Percentiles rank a stretch among this genome's conserved stretches.
phyloP scores from a whole-genome alignment of 64 coral and sea anemone genomes.

The Astreopora myriophthalma region DNA sequence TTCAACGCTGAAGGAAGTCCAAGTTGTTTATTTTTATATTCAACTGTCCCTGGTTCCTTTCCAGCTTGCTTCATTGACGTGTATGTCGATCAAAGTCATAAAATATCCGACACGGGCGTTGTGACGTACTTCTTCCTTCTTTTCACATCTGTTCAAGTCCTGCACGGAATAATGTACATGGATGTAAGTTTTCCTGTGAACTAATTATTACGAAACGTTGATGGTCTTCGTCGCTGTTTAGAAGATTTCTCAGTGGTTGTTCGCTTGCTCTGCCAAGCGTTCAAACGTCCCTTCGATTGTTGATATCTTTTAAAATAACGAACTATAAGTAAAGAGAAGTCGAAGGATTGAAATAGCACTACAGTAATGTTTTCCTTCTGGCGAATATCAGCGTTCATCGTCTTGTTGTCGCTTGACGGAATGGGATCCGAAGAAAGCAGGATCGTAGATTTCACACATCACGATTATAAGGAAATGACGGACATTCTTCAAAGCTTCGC shows the following conservation, averaged over 20 bases:
- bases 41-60: background rate
- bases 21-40: background rate
- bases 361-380: background rate
- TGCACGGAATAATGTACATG: background rate
- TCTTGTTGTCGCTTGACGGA: background rate
- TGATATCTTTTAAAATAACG: background rate
- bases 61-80: no score
- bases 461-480: conserved; percentile 86
- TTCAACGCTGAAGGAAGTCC: background rate
- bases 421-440: background rate
- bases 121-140: background rate
- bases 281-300: background rate
- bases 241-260: background rate
- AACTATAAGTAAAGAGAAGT: background rate
- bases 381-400: background rate
- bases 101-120: background rate
- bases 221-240: background rate
- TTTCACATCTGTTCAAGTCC: background rate
- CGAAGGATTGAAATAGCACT: background rate
- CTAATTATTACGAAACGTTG: background rate
- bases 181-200: background rate
- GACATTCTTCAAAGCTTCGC: conserved; percentile 40
- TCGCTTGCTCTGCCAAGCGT: background rate
- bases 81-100: background rate
- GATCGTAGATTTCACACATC: conserved; percentile 72